Conservation (phyloP, 2,888 invertebrate genomes). For the Tetragonula carbonaria region DNA sequence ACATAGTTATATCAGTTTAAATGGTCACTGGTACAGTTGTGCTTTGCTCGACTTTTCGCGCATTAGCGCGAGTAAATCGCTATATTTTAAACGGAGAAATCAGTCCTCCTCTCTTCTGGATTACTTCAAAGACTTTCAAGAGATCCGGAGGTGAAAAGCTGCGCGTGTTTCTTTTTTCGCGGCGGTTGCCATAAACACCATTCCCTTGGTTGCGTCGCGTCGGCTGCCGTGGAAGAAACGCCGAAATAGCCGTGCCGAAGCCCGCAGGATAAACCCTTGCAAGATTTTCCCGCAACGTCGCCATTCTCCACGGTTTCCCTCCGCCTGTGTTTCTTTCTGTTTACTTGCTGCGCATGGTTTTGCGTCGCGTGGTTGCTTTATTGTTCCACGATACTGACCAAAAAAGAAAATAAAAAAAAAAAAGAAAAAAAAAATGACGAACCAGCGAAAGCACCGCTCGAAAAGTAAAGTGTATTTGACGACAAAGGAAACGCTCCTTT, state of each 20-base stretch:
- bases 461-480: slow-evolving; percentile 32
- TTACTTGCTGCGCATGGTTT: slow-evolving; percentile 52
- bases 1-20: too few species aligned
- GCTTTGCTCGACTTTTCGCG: not conserved
- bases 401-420: slow-evolving; percentile 3
- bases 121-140: not conserved
- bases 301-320: slow-evolving; percentile 42
- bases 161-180: slow-evolving; percentile 59
- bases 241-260: slow-evolving; percentile 60
- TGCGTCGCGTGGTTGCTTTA: slow-evolving; percentile 47
- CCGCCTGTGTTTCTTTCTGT: slow-evolving; percentile 29
- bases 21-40: too few species aligned
- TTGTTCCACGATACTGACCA: slow-evolving; percentile 23
- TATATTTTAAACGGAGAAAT: not conserved
- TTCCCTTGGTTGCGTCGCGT: slow-evolving; percentile 60
- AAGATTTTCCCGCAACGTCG: slow-evolving; percentile 57
- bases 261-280: slow-evolving; percentile 65
- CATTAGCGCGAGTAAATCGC: too few species aligned
- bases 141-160: slow-evolving; percentile 34
- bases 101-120: not conserved
- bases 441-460: slow-evolving; percentile 39
- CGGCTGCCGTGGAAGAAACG: slow-evolving; percentile 45
- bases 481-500: slow-evolving; percentile 18
- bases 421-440: not conserved
- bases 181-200: slow-evolving; percentile 64